phyloP scores from a whole-genome alignment of 1,140 invertebrate species.

The Drosophila lini region DNA sequence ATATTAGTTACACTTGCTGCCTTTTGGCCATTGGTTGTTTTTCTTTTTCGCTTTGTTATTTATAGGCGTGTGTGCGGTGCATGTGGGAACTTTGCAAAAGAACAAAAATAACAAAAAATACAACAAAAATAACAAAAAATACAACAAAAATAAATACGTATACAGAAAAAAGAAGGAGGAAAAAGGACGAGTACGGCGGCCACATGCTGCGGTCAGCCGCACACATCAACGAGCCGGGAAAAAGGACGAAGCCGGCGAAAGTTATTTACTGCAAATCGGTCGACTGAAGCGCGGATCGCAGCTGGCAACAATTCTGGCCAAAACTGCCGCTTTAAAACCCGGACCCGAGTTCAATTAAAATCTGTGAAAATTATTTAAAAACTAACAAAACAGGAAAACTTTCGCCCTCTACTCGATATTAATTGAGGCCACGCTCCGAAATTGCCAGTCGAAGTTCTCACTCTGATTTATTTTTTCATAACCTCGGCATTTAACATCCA shows the following conservation, averaged over 20 bases:
- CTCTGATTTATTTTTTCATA: slow-evolving; percentile 45
- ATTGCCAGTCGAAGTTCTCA: slow-evolving; percentile 28
- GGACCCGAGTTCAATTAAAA: slow-evolving; percentile 65
- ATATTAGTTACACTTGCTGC: slow-evolving; percentile 73
- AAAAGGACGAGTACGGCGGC: slow-evolving; percentile 29
- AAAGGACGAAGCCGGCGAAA: slow-evolving; percentile 65
- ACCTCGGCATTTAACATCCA: slow-evolving; percentile 52
- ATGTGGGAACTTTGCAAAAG: slow-evolving; percentile 51
- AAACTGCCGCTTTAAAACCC: slow-evolving; percentile 50
- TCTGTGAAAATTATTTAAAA: slow-evolving; percentile 68
- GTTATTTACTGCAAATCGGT: slow-evolving; percentile 81
- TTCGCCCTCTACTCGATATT: slow-evolving; percentile 52
- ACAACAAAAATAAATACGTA: neutral
- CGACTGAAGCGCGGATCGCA: slow-evolving; percentile 64
- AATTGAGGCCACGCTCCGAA: slow-evolving; percentile 61
- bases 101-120: neutral
- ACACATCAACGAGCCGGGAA: slow-evolving; percentile 68
- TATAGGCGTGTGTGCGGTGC: slow-evolving; percentile 58
- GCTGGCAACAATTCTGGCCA: slow-evolving; percentile 57
- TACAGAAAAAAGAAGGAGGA: slow-evolving; percentile 1
- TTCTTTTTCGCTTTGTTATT: slow-evolving; percentile 51
- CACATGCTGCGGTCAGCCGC: slow-evolving; percentile 77
- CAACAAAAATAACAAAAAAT: neutral
- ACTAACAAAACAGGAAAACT: slow-evolving; percentile 69
- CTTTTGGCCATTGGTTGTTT: slow-evolving; percentile 20